Percentiles rank a stretch among this genome's conserved stretches.
Evolutionary conservation across 2,113 vertebrate genomes (phyloP).

Genomic region (Petrocephalus microphthalmus): DNA sequence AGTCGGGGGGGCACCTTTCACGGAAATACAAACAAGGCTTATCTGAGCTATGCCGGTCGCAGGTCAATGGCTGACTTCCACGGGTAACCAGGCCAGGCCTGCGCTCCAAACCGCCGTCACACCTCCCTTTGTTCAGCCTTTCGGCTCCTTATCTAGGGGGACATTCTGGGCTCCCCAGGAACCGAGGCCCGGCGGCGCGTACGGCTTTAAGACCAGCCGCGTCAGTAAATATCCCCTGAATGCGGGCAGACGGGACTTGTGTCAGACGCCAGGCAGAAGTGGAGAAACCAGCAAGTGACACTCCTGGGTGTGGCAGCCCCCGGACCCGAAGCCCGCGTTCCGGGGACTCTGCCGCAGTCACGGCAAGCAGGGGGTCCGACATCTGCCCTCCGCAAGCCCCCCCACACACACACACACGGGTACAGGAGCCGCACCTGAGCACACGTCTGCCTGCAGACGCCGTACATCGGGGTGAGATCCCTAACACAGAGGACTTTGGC

Average conservation of each 20-base stretch:
- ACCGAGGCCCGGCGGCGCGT: neutral
- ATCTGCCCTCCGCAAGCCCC: conserved; percentile 21
- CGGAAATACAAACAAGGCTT: conserved; percentile 48
- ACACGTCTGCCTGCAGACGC: conserved; percentile 60
- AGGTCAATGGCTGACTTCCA: conserved; percentile 45
- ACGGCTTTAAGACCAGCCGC: neutral
- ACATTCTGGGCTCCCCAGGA: neutral
- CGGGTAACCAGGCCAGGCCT: conserved; percentile 26
- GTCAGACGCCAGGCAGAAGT: conserved; percentile 5
- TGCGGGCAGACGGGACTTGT: conserved; percentile 48
- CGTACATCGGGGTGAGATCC: conserved; percentile 52
- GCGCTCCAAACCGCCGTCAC: conserved; percentile 22
- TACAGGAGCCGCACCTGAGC: conserved; percentile 45
- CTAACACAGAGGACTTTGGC: conserved; percentile 42
- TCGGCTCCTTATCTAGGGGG: conserved; percentile 12
- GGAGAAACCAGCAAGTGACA: neutral
- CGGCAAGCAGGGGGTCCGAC: conserved; percentile 53
- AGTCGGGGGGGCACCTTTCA: conserved; percentile 31
- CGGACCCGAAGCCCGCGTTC: neutral
- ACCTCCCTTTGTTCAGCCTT: conserved; percentile 17
- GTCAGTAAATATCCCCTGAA: conserved; percentile 45
- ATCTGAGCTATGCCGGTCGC: conserved; percentile 41
- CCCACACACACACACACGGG: conserved; percentile 15
- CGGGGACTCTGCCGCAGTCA: conserved; percentile 42
- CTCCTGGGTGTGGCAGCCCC: neutral